These are phyloP conservation scores for Aleiodes testaceus DNA, from an alignment of 2,888 invertebrate genomes.

Conservation along the genomic window DNA sequence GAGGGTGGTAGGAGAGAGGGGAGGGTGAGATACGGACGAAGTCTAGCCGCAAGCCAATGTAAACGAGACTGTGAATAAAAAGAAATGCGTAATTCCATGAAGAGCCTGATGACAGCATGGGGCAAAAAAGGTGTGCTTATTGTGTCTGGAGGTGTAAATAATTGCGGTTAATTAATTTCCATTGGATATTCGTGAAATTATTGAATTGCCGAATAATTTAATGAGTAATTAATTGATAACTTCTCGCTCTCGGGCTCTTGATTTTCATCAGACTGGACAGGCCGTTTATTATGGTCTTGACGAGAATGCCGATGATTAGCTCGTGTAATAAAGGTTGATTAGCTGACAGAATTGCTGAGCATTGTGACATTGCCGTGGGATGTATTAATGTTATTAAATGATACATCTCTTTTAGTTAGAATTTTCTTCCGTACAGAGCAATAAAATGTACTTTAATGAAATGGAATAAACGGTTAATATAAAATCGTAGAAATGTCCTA, in stretches of 20 bases:
- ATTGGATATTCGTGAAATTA: background rate
- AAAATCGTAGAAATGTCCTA: no score
- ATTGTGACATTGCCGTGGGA: slow-evolving; percentile 11
- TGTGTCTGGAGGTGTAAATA: background rate
- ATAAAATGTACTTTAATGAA: no score
- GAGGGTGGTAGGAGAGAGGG: slow-evolving; percentile 11
- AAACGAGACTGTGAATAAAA: slow-evolving; percentile 21
- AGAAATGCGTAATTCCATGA: slow-evolving; percentile 24
- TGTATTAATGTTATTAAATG: no score
- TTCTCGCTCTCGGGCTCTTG: slow-evolving; percentile 3
- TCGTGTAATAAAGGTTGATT: slow-evolving; percentile 35
- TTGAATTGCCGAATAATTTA: background rate
- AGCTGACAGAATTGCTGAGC: slow-evolving; percentile 26
- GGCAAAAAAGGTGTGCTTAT: slow-evolving; percentile 8
- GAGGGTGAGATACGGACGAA: slow-evolving; percentile 28
- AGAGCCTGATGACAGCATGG: slow-evolving; percentile 11
- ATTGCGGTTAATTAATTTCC: slow-evolving; percentile 5
- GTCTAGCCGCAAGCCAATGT: slow-evolving; percentile 30
- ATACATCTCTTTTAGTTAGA: no score
- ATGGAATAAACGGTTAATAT: no score
- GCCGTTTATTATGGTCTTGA: slow-evolving; percentile 1
- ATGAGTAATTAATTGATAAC: slow-evolving; percentile 14
- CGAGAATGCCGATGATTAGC: slow-evolving; percentile 20
- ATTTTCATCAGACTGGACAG: slow-evolving; percentile 5
- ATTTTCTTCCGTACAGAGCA: no score